Percentiles rank a stretch among this genome's conserved stretches.
Conservation (phyloP, 92 coral and sea anemone species). For the Zoanthus sansibaricus region DNA sequence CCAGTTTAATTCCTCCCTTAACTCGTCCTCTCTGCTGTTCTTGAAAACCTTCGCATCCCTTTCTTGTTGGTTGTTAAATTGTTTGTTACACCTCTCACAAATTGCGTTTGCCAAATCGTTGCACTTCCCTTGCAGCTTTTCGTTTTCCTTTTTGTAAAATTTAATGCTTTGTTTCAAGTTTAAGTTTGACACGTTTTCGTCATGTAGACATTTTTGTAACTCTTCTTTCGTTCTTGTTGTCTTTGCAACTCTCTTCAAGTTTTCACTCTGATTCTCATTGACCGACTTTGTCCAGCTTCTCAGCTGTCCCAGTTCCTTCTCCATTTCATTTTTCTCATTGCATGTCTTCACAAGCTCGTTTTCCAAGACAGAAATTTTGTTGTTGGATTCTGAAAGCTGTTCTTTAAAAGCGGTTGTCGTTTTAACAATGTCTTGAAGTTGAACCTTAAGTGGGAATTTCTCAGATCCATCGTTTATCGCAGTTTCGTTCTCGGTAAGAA, state of each 20-base stretch:
- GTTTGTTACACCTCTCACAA: neutral
- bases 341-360: constrained; percentile 53
- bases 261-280: constrained; percentile 23
- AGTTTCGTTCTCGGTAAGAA: constrained; percentile 13
- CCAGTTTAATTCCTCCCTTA: constrained; percentile 33
- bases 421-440: constrained; percentile 15
- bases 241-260: constrained; percentile 19
- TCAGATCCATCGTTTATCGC: neutral
- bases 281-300: constrained; percentile 20
- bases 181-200: neutral
- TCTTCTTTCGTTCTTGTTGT: constrained; percentile 19
- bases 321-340: constrained; percentile 60
- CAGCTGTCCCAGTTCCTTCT: constrained; percentile 9
- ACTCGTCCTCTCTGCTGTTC: constrained; percentile 28
- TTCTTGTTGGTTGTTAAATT: neutral
- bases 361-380: constrained; percentile 32
- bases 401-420: constrained; percentile 24
- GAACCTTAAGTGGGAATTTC: constrained; percentile 19
- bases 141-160: constrained; percentile 41
- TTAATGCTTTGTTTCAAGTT: constrained; percentile 24
- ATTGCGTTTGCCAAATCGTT: constrained; percentile 13
- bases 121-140: constrained; percentile 33
- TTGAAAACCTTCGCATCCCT: neutral
- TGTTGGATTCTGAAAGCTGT: constrained; percentile 19
- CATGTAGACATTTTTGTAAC: neutral